Evolutionary conservation across 2,888 invertebrate species (phyloP), one percentile per base, ranked within the genome.

Genomic region (Idaea aversata): DNA sequence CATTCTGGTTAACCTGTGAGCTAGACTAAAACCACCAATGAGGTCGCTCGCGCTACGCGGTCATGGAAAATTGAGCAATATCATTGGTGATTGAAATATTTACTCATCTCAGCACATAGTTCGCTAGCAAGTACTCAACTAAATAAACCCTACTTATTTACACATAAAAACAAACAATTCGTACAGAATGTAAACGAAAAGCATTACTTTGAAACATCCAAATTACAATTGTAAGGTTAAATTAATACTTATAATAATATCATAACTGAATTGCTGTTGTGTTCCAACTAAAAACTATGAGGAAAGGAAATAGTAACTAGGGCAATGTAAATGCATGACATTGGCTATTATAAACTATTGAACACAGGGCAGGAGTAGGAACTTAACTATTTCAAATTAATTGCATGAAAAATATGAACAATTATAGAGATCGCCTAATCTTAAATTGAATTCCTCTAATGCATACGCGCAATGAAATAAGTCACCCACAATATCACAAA

Each of bases 161-260:
- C 47, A 47, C 6, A 47, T 47, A 7, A 47, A 47, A 47, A 47
- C 7, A 47, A 10, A 47, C 47, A 47, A 47, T 47, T 47, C 5
- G 36, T 36, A 36, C 36, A 36, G 5, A 36, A 10, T 47, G 47
- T 10, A 10, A 10, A 7, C 10, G 13, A 47, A 47, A 47, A 47
- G 10, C 10, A 10, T 13, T 75, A 77, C 70, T 74, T 78, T 81
- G 79, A 81, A 81, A 84, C 82, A 83, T 82, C 77, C 77, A 74
- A 75, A 79, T 76, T 82, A 77, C 77, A 74, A 75, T 79, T 76
- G 75, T 77, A 71, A 75, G 10, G 47, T 47, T 75, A 66, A 67
- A 70, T 65, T 85, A 82, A 82, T 80, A 86, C 83, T 83, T 84
- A 82, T 76, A 80, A 77, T 77, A 82, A 81, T 79, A 84, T 80